Evolutionary conservation across 2,113 vertebrate species (phyloP), one percentile per base, ranked within the genome.

Genomic region (Zapus hudsonius): DNA sequence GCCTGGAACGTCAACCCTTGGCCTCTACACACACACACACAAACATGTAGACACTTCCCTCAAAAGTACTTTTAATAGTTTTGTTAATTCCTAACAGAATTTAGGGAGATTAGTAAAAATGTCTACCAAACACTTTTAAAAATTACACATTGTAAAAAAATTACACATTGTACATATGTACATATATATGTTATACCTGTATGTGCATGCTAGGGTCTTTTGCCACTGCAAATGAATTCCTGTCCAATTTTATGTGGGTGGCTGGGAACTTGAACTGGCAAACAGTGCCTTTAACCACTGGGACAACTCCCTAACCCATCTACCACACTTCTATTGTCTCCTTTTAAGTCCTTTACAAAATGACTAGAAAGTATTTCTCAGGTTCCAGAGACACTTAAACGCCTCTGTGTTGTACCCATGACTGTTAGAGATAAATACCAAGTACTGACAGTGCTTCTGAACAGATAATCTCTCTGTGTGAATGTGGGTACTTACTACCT

Each of bases 301-400:
- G 10, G 63, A 23, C 25, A 64, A 27, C 3, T 64, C 29, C 63
- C 63, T 29, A 64, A 25, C 63, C 63, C 63, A 7, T 22, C 33
- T n/a, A 64, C 40, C 15, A 55, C 42, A 73, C 31, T 84, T 92
- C 6, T 87, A 0, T 84, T 80, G 55, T 29, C 15, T 1, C 3
- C 47, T 87, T 92, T 87, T 73, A 89, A 83, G 42, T 92, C 44
- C 92, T 92, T 89, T 19, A 47, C 25, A 92, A 44, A 73, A 67
- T 69, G 79, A 92, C 70, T 83, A 55, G 40, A 52, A 78, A 78
- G 72, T 87, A 72, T 95, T 80, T 94, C n/a, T 79, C 20, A 85
- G 63, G 75, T 16, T 20, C 5, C 7, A 57, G 74, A 87, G 57
- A 72, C 9, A 85, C 5, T 85, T 47, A 75, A 38, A 72, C 20